Percentiles rank a stretch among this genome's conserved stretches.
phyloP scores from a whole-genome alignment of 1,140 invertebrate species.

The Scaptomyza graminum region DNA sequence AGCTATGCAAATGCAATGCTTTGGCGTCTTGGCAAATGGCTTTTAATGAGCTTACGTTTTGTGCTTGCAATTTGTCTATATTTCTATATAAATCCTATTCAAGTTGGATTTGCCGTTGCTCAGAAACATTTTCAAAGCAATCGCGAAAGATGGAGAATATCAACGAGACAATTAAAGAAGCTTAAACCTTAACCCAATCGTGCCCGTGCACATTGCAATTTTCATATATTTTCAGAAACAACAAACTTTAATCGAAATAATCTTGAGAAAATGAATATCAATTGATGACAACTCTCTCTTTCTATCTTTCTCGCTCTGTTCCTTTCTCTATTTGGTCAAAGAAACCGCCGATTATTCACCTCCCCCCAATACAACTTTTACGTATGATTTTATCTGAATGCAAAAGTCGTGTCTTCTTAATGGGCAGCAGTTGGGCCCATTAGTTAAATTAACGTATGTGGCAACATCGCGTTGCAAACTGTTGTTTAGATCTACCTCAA shows the following conservation, averaged over 20 bases:
- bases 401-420: slow-evolving; percentile 39
- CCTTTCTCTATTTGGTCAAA: slow-evolving; percentile 4
- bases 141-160: too few species aligned
- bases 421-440: slow-evolving; percentile 16
- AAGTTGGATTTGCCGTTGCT: too few species aligned
- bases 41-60: too few species aligned
- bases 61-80: too few species aligned
- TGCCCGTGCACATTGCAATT: too few species aligned
- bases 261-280: slow-evolving; percentile 36
- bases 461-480: slow-evolving; percentile 16
- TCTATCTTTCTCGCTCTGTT: background rate
- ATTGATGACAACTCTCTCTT: slow-evolving; percentile 23
- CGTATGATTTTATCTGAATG: background rate
- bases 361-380: background rate
- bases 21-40: too few species aligned
- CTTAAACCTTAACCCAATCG: too few species aligned
- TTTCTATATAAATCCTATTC: too few species aligned
- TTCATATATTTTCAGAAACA: too few species aligned
- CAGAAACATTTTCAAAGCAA: too few species aligned
- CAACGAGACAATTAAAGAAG: too few species aligned
- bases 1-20: too few species aligned
- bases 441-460: slow-evolving; percentile 34
- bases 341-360: slow-evolving; percentile 8
- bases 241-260: slow-evolving; percentile 22
- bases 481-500: slow-evolving; percentile 13